Conservation (phyloP, 2,888 invertebrate genomes). For the Lottia scabra region DNA sequence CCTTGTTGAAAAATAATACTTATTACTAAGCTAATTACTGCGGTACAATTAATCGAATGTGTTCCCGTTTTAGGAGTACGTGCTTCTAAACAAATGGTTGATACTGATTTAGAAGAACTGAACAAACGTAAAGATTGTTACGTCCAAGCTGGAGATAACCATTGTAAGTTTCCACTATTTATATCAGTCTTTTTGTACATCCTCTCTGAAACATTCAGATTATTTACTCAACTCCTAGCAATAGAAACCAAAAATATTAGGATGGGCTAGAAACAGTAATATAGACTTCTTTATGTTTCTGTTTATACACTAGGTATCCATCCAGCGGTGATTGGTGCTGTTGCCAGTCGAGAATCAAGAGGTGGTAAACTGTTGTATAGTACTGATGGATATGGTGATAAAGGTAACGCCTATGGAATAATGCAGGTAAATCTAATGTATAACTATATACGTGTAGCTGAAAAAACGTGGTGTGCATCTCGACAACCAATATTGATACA, state of each 20-base stretch:
- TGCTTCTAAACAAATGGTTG: constrained; percentile 15
- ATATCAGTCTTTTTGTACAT: too few relatives aligned
- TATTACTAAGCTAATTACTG: too few relatives aligned
- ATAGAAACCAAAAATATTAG: too few relatives aligned
- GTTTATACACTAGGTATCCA: constrained; percentile 14
- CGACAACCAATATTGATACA: too few relatives aligned
- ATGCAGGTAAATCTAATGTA: constrained; percentile 14
- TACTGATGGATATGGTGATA: constrained; percentile 20
- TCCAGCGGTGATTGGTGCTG: constrained; percentile 19
- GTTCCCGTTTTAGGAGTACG: constrained; percentile 10
- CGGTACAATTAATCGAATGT: too few relatives aligned
- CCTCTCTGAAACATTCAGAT: too few relatives aligned
- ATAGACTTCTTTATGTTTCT: too few relatives aligned
- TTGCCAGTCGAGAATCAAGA: constrained; percentile 25
- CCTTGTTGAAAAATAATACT: too few relatives aligned
- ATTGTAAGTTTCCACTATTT: constrained; percentile 10
- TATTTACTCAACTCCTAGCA: too few relatives aligned
- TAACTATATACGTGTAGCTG: too few relatives aligned
- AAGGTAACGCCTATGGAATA: constrained; percentile 15
- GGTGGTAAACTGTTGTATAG: constrained; percentile 17
- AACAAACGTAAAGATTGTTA: constrained; percentile 21
- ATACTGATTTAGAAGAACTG: constrained; percentile 12
- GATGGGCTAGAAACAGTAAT: too few relatives aligned
- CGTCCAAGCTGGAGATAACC: constrained; percentile 11
- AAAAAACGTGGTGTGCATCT: too few relatives aligned